Evolutionary conservation across 2,888 invertebrate genomes (phyloP).

Genomic region (Andrena praecox): DNA sequence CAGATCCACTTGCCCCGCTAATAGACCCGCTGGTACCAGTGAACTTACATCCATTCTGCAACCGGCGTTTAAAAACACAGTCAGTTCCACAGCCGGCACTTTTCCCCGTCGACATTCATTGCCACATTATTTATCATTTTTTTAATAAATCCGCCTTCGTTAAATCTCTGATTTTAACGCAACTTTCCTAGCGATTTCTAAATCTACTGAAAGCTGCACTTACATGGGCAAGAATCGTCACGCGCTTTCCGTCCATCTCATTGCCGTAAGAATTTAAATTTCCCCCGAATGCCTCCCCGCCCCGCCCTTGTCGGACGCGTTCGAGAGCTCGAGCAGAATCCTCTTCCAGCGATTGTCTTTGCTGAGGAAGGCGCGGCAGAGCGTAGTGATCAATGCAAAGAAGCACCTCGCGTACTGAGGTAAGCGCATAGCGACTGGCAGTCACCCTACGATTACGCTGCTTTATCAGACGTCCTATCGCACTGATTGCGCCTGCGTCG

Average conservation of each 20-base stretch:
- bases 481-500: conserved; percentile 67
- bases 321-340: conserved; percentile 24
- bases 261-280: conserved; percentile 54
- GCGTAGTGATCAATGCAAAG: conserved; percentile 65
- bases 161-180: no score
- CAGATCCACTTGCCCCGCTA: conserved; percentile 73
- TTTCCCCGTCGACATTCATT: no score
- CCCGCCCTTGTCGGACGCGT: neutral
- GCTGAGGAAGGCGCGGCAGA: conserved; percentile 25
- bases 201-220: conserved; percentile 28
- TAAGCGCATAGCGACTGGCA: conserved; percentile 71
- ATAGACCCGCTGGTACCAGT: conserved; percentile 81
- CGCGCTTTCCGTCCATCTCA: conserved; percentile 74
- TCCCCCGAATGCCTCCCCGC: neutral
- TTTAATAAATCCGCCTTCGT: no score
- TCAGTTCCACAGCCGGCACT: no score
- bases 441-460: conserved; percentile 56
- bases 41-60: conserved; percentile 81
- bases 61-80: conserved; percentile 2
- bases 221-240: conserved; percentile 70
- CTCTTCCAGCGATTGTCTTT: conserved; percentile 28
- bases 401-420: conserved; percentile 64
- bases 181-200: neutral
- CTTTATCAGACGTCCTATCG: conserved; percentile 65
- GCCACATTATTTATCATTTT: no score